Conservation (phyloP, 2,797 vertebrate genomes). For the Scleropages formosus region DNA sequence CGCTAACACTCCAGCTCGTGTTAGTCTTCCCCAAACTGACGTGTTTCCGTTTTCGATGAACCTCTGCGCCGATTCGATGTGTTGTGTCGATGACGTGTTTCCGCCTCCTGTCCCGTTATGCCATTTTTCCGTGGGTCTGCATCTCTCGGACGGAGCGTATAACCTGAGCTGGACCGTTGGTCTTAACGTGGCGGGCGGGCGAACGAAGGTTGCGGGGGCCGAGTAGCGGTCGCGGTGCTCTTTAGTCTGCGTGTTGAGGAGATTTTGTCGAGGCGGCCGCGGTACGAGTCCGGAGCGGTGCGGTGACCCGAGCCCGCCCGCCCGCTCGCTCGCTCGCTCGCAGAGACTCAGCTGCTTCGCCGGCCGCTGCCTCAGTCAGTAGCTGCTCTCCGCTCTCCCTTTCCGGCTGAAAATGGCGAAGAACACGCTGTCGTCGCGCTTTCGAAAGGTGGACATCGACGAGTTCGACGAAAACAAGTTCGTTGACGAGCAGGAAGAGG, state of each 20-base stretch:
- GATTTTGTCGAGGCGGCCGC: not conserved
- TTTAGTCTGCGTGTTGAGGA: constrained; percentile 8
- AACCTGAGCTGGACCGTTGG: too few species aligned
- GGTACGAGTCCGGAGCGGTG: not conserved
- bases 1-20: too few species aligned
- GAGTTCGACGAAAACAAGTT: constrained; percentile 91
- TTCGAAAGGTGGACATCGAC: constrained; percentile 85
- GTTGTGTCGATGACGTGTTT: constrained; percentile 28
- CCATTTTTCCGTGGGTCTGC: not conserved
- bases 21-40: too few species aligned
- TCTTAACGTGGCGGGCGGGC: too few species aligned
- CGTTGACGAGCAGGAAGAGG: constrained; percentile 84
- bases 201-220: not conserved
- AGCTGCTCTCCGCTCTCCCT: not conserved
- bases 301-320: too few species aligned
- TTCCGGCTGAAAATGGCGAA: constrained; percentile 72
- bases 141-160: not conserved
- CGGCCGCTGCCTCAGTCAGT: too few species aligned
- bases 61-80: not conserved
- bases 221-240: not conserved
- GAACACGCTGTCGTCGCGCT: constrained; percentile 78
- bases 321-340: too few species aligned
- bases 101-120: constrained; percentile 30
- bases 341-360: too few species aligned
- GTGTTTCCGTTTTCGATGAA: too few species aligned